phyloP scores from a whole-genome alignment of 1,140 invertebrate species.

The Drosophila seguyi region DNA sequence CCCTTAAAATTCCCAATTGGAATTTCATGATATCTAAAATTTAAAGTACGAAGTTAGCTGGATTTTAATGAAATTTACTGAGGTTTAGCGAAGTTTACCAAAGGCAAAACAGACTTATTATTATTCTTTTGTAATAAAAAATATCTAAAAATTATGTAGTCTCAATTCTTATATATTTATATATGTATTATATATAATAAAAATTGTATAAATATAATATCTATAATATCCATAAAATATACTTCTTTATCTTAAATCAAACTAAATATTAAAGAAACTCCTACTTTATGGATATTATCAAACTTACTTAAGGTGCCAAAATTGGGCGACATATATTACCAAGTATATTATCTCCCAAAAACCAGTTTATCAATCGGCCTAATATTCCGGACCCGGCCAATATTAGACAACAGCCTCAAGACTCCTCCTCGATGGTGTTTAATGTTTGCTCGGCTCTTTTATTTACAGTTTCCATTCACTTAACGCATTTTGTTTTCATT shows the following conservation, averaged over 20 bases:
- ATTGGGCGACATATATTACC: neutral
- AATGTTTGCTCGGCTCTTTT: conserved; percentile 6
- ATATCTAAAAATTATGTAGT: too few species aligned
- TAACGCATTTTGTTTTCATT: conserved; percentile 55
- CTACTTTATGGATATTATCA: neutral
- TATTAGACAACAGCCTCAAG: conserved; percentile 11
- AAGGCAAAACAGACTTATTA: too few species aligned
- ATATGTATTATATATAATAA: neutral
- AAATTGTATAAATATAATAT: neutral
- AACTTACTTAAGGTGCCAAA: conserved; percentile 10
- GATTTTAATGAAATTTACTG: too few species aligned
- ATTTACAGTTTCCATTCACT: conserved; percentile 31
- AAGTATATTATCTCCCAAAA: neutral
- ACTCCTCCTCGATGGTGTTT: conserved; percentile 9
- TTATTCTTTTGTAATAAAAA: too few species aligned
- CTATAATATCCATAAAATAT: too few species aligned
- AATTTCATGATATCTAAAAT: too few species aligned
- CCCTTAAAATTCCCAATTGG: neutral
- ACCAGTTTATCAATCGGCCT: conserved; percentile 16
- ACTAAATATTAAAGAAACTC: neutral
- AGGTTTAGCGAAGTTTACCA: too few species aligned
- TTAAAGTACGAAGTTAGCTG: too few species aligned
- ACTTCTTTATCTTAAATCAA: neutral
- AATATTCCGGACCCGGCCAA: neutral
- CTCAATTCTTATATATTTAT: too few species aligned